A percentile compares a stretch with the other conserved stretches of the same genome.
Conservation (phyloP, 1,140 invertebrate species). For the Tribolium castaneum region DNA sequence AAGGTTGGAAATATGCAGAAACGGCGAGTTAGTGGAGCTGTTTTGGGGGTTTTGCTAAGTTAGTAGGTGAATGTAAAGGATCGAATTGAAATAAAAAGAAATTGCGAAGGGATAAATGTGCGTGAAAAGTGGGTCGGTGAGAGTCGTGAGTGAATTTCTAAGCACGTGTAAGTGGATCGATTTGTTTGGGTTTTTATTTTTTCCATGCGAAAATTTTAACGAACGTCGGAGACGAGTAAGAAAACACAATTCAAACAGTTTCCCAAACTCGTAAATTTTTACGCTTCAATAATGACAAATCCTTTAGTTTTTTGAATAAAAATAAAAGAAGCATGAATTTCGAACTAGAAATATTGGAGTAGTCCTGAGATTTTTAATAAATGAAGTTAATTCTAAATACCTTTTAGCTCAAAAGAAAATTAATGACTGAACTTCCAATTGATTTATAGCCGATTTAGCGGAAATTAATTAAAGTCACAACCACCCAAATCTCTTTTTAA, state of each 20-base stretch:
- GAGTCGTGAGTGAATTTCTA: background rate
- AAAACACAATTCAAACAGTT: background rate
- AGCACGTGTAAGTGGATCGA: slow-evolving; percentile 10
- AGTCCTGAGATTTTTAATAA: background rate
- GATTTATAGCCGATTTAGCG: background rate
- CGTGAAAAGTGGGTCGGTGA: slow-evolving; percentile 6
- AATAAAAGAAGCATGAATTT: background rate
- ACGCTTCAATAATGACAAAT: background rate
- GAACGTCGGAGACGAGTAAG: background rate
- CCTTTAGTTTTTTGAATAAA: background rate
- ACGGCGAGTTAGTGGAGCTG: background rate
- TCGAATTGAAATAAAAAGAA: slow-evolving; percentile 4
- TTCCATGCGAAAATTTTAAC: background rate
- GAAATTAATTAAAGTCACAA: background rate
- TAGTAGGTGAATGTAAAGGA: background rate
- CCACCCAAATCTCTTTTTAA: background rate
- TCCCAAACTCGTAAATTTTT: background rate
- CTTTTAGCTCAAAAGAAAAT: background rate
- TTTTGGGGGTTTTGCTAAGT: background rate
- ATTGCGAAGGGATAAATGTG: background rate
- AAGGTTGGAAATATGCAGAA: background rate
- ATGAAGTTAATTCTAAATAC: background rate
- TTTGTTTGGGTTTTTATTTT: slow-evolving; percentile 15
- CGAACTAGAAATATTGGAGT: background rate
- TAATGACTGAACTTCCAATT: background rate